Evolutionary conservation across 2,888 invertebrate species (phyloP), one percentile per base, ranked within the genome.

Genomic region (Pristionchus fissidentatus): DNA sequence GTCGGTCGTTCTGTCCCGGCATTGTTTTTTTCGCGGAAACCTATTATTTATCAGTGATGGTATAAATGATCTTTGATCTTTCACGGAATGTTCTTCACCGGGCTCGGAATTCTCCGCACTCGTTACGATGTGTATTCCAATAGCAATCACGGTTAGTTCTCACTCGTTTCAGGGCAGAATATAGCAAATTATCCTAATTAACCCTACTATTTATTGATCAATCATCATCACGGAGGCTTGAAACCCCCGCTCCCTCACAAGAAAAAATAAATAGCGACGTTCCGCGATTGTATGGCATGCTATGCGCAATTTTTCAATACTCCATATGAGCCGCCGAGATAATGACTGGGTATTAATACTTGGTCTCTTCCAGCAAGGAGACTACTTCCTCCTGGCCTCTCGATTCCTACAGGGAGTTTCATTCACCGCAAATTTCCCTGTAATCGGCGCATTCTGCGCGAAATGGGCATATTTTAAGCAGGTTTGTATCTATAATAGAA

Each of bases 401-500:
- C 88, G 92, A 29, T 86, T 89, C 70, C 86, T 90, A 29, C 92
- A 92, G 84, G 91, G 91, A 38, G 84, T 92, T 79, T 89, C 92
- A 2, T 92, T 92, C 83, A 88, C 92, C 52, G 89, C 90, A 66
- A 92, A 91, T 84, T 92, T 92, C 86, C 91, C 92, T 10, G 92
- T 91, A n/a, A 92, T 92, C 81, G 92, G 92, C 10, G 88, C 91
- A 0, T 92, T 92, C 86, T 90, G 90, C 41, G 89, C 90, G 66
- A 92, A 92, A 85, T 92, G 91, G 91, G 88, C 91, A 3, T 92
- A 92, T 82, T 92, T 89, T 86, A 92, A 92, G 82, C 92, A 92
- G 84, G 87, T 86, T n/a, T n/a, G n/a, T n/a, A n/a, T n/a, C n/a
- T n/a, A n/a, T n/a, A n/a, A n/a, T n/a, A n/a, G n/a, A n/a, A n/a